These are phyloP conservation scores for Stegostoma tigrinum DNA, from an alignment of 2,113 vertebrate genomes.

Conservation along the genomic window DNA sequence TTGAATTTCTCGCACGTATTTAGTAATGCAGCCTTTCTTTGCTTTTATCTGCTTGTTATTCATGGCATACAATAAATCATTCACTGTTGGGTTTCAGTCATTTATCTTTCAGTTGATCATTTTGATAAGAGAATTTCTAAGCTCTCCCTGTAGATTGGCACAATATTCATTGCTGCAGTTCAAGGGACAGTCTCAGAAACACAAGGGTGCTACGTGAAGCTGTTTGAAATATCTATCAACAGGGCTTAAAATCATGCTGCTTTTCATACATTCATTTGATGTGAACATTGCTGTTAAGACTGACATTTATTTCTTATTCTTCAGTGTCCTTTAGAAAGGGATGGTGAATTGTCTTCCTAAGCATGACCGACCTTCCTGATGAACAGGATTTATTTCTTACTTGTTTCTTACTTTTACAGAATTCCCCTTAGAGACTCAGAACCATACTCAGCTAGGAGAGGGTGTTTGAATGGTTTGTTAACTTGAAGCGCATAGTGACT, in stretches of 20 bases:
- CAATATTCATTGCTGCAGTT: not conserved
- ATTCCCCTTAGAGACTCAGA: not conserved
- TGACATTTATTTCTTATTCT: too few relatives aligned
- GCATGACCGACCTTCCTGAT: not conserved
- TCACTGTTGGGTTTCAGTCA: not conserved
- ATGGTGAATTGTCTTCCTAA: not conserved
- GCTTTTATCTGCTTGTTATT: constrained; percentile 16
- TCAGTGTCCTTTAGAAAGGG: not conserved
- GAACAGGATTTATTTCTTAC: not conserved
- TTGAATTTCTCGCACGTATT: not conserved
- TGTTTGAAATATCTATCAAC: not conserved
- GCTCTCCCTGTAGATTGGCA: not conserved
- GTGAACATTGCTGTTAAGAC: not conserved
- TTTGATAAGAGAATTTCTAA: not conserved
- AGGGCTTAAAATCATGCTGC: not conserved
- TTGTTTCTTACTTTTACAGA: not conserved
- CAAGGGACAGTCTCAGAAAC: not conserved
- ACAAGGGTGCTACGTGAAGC: not conserved
- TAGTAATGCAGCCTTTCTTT: not conserved
- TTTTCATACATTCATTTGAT: not conserved
- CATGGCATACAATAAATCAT: not conserved
- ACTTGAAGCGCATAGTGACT: not conserved
- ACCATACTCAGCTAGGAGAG: not conserved
- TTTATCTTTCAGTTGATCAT: not conserved
- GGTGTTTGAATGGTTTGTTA: not conserved